phyloP scores from a whole-genome alignment of 2,888 invertebrate genomes.

The Napeogenes sylphis region DNA sequence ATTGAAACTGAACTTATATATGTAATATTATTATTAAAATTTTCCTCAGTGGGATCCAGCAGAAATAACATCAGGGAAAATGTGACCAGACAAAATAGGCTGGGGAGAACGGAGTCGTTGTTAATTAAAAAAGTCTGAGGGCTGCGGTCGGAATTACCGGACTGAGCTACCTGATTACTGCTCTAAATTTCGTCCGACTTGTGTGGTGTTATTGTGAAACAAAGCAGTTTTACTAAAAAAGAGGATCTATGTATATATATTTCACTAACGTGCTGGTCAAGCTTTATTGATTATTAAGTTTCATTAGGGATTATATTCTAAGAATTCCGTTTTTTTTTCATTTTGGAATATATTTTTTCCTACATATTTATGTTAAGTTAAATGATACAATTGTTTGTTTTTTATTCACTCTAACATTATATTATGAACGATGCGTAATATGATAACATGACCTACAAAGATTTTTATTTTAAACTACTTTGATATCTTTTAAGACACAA shows the following conservation, averaged over 20 bases:
- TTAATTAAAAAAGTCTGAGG: constrained; percentile 45
- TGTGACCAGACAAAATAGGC: constrained; percentile 24
- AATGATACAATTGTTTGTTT: too few species aligned
- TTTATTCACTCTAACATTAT: too few species aligned
- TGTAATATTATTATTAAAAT: constrained; percentile 22
- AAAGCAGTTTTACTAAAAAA: neutral
- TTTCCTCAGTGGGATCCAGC: constrained; percentile 18
- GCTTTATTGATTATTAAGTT: neutral
- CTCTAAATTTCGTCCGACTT: constrained; percentile 27
- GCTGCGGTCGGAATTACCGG: constrained; percentile 38
- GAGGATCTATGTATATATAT: neutral
- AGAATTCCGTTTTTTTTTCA: too few species aligned
- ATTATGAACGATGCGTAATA: too few species aligned
- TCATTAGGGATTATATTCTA: too few species aligned
- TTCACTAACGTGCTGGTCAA: neutral
- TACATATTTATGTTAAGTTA: too few species aligned
- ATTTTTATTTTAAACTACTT: too few species aligned
- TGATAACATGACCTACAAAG: too few species aligned
- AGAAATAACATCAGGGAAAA: constrained; percentile 28
- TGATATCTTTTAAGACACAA: too few species aligned
- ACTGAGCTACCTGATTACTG: constrained; percentile 40
- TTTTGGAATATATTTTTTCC: too few species aligned
- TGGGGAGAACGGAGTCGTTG: constrained; percentile 34
- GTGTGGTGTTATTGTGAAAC: constrained; percentile 3
- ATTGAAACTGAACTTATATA: neutral